Evolutionary conservation across 2,888 invertebrate species (phyloP).

Genomic region (Hirtodrosophila cameraria): DNA sequence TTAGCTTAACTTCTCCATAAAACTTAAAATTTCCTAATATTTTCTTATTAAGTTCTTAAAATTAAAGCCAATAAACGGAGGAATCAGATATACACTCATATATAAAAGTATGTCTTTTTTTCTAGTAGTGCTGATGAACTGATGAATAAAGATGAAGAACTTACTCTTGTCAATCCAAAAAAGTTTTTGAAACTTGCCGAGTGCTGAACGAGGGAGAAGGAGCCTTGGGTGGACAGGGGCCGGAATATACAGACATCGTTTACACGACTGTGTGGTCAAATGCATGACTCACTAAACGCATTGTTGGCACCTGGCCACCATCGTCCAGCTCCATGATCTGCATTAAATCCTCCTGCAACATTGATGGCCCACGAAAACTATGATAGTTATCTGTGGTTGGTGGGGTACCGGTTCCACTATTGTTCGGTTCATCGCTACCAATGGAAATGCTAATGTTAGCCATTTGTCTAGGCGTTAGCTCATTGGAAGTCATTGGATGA

Average conservation of each 20-base stretch:
- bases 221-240: no score
- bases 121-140: no score
- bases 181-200: background rate
- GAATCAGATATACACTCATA: no score
- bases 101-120: no score
- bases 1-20: no score
- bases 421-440: conserved; percentile 3
- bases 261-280: background rate
- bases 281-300: background rate
- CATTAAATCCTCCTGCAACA: conserved; percentile 35
- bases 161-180: no score
- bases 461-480: background rate
- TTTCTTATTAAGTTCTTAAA: no score
- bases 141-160: no score
- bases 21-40: no score
- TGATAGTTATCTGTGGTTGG: conserved; percentile 10
- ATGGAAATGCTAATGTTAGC: conserved; percentile 5
- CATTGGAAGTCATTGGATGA: background rate
- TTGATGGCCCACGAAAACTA: conserved; percentile 19
- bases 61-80: no score
- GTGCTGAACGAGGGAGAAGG: no score
- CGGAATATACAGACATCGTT: no score
- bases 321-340: conserved; percentile 32
- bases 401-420: background rate
- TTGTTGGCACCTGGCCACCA: background rate